phyloP scores from a whole-genome alignment of 2,888 invertebrate genomes.

The Andrena haemorrhoa region DNA sequence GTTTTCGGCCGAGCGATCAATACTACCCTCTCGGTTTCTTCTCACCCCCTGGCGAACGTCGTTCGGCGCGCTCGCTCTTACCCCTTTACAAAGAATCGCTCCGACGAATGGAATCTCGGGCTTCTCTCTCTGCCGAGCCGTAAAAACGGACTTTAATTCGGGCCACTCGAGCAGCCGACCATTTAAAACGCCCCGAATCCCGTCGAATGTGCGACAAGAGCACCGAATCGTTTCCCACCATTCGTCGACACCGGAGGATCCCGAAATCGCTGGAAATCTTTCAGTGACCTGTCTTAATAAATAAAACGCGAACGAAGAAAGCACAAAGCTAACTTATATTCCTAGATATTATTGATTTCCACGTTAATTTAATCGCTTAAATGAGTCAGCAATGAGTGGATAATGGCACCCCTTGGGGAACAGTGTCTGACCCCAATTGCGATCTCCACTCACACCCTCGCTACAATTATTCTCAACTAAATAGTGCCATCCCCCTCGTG shows the following conservation, averaged over 20 bases:
- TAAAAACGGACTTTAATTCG: constrained; percentile 39
- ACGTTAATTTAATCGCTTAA: too few relatives aligned
- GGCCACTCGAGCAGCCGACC: background rate
- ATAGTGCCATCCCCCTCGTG: too few relatives aligned
- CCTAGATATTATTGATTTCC: too few relatives aligned
- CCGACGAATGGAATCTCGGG: constrained; percentile 25
- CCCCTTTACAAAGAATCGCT: constrained; percentile 39
- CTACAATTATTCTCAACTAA: too few relatives aligned
- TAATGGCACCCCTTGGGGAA: too few relatives aligned
- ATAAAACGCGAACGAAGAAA: too few relatives aligned
- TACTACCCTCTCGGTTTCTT: constrained; percentile 44
- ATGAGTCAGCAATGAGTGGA: background rate
- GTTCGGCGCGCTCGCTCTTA: constrained; percentile 20
- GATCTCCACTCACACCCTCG: too few relatives aligned
- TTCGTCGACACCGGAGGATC: constrained; percentile 26
- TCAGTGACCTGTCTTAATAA: background rate
- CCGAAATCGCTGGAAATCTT: background rate
- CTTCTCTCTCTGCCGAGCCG: constrained; percentile 13
- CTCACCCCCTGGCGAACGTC: background rate
- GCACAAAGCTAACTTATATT: too few relatives aligned
- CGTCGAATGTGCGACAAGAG: background rate
- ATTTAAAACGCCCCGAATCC: constrained; percentile 1
- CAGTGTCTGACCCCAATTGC: too few relatives aligned
- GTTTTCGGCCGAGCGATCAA: constrained; percentile 60
- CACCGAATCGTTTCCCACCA: constrained; percentile 25